Percentiles rank a stretch among this genome's conserved stretches.
Conservation (phyloP, 2,113 vertebrate species). For the Suricata suricatta region DNA sequence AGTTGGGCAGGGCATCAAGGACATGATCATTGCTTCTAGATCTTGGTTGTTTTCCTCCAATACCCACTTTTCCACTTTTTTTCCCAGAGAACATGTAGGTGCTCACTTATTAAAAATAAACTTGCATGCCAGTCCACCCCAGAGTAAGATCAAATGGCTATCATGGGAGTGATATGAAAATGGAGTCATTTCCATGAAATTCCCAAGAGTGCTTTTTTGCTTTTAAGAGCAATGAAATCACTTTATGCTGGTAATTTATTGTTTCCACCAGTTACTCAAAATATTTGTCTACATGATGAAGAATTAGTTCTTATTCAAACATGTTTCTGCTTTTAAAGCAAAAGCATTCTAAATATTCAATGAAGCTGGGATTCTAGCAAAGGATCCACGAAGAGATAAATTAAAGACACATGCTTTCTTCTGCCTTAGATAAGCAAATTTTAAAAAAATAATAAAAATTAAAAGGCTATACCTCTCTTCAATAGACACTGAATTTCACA, state of each 20-base stretch:
- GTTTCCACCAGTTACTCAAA: constrained; percentile 77
- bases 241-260: constrained; percentile 74
- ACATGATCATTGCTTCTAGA: constrained; percentile 13
- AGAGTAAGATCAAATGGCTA: constrained; percentile 58
- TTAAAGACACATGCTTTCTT: constrained; percentile 43
- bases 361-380: constrained; percentile 47
- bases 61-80: constrained; percentile 27
- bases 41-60: background rate
- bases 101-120: constrained; percentile 57
- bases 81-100: constrained; percentile 40
- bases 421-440: constrained; percentile 1
- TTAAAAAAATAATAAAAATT: background rate
- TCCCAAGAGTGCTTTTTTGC: constrained; percentile 52
- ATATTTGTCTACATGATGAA: constrained; percentile 69
- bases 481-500: background rate
- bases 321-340: constrained; percentile 60
- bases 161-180: constrained; percentile 67
- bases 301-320: constrained; percentile 66
- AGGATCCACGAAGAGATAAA: constrained; percentile 16
- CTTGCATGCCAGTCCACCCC: constrained; percentile 26
- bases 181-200: constrained; percentile 71
- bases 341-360: constrained; percentile 47
- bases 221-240: constrained; percentile 79
- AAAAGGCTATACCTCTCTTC: background rate
- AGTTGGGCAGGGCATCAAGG: background rate